Evolutionary conservation across 2,113 vertebrate genomes (phyloP).

Genomic region (Pipra filicauda): DNA sequence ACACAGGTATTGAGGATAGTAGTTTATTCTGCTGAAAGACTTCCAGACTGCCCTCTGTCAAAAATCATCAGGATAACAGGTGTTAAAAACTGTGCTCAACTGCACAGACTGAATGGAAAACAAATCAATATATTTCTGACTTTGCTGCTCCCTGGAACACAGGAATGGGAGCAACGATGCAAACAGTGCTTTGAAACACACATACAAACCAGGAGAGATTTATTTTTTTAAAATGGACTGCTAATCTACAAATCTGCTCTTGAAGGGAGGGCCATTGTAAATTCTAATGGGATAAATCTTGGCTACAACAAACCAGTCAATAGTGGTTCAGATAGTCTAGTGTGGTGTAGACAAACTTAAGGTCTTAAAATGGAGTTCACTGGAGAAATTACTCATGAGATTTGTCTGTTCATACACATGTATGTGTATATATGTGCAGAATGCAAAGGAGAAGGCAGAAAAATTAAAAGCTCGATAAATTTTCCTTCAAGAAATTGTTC

Average conservation of each 20-base stretch:
- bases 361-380: not conserved
- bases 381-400: not conserved
- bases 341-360: not conserved
- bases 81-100: not conserved
- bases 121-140: not conserved
- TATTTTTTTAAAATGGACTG: not conserved
- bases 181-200: not conserved
- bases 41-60: constrained; percentile 88
- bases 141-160: not conserved
- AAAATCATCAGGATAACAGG: not conserved
- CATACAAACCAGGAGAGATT: rapidly evolving
- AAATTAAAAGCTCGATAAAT: not conserved
- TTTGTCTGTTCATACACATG: not conserved
- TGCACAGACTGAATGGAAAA: not conserved
- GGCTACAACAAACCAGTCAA: not conserved
- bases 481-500: not conserved
- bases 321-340: not conserved
- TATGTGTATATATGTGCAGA: not conserved
- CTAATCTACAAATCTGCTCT: not conserved
- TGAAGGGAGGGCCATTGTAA: not conserved
- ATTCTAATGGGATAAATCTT: not conserved
- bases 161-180: not conserved
- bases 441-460: not conserved
- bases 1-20: constrained; percentile 83
- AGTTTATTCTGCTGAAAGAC: constrained; percentile 89